Evolutionary conservation across 2,888 invertebrate genomes (phyloP), one percentile per base, ranked within the genome.

Genomic region (Leucoma salicis): DNA sequence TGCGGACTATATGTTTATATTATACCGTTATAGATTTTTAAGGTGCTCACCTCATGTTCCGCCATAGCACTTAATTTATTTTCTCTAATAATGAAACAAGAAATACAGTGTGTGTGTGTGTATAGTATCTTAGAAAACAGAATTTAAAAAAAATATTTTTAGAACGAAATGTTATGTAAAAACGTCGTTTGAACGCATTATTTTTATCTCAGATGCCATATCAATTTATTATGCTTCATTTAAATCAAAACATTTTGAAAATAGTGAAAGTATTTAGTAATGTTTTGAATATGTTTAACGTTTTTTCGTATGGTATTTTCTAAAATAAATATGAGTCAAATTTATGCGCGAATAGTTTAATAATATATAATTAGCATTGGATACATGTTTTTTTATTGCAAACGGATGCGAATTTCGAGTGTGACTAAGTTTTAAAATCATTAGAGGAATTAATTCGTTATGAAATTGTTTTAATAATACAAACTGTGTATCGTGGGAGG

Each of bases 211-310:
- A 4, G 8, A 21, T 4, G 21, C 21, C 6, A 21, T 21, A 8
- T 8, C 6, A 3, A 21, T 21, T 21, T 21, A 21, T 21, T 2
- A 21, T 21, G 8, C 21, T n/a, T n/a, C 21, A 21, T 8, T 21
- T 21, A 21, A 21, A 10, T 2, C 8, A 25, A 10, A 27, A 5
- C 21, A 24, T 25, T 31, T 32, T 32, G 16, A 12, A 32, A 41
- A 38, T 41, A 41, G 42, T 41, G 46, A 41, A 32, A 27, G 28
- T 32, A 10, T 29, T 13, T 7, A 7, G 18, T 10, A 41, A 28
- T 28, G 8, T 7, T 13, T 27, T 27, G 27, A 27, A 27, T 27
- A n/a, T n/a, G n/a, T 27, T 27, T 11, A 3, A 13, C 12, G 29
- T 29, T 29, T 13, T 13, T 29, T 29, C 29, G 11, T 13, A 13